These are phyloP conservation scores for Leptobrachium leishanense DNA, from an alignment of 2,113 vertebrate species.

Conservation along the genomic window DNA sequence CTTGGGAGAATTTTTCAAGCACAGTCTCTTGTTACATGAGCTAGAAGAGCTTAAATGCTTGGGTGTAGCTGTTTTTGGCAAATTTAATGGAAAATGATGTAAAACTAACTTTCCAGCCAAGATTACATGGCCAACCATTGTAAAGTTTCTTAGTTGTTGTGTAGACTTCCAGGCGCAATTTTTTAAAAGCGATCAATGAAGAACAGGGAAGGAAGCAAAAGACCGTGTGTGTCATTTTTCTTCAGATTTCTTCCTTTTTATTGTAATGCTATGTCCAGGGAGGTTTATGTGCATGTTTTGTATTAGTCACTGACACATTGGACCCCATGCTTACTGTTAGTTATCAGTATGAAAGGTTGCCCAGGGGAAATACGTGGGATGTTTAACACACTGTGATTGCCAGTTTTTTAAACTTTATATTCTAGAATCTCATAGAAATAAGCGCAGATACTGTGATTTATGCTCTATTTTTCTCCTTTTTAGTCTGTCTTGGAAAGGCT, in stretches of 20 bases:
- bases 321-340: too few relatives aligned
- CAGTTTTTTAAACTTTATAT: too few relatives aligned
- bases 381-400: too few relatives aligned
- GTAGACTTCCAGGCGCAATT: neutral
- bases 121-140: neutral
- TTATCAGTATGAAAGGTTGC: too few relatives aligned
- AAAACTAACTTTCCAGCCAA: conserved; percentile 29
- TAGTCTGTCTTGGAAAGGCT: too few relatives aligned
- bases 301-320: too few relatives aligned
- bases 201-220: neutral
- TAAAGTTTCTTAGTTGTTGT: neutral
- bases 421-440: too few relatives aligned
- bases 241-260: neutral
- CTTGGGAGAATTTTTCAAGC: neutral
- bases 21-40: conserved; percentile 13
- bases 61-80: conserved; percentile 38
- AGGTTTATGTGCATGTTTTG: too few relatives aligned
- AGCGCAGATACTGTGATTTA: too few relatives aligned
- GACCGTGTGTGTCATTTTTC: neutral
- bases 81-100: conserved; percentile 31
- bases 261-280: neutral
- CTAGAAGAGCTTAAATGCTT: conserved; percentile 5
- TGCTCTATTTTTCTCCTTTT: too few relatives aligned
- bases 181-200: neutral
- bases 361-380: too few relatives aligned